A percentile compares a stretch with the other conserved stretches of the same genome.
Evolutionary conservation across 2,113 vertebrate species (phyloP).

Genomic region (Corythornis vintsioides): DNA sequence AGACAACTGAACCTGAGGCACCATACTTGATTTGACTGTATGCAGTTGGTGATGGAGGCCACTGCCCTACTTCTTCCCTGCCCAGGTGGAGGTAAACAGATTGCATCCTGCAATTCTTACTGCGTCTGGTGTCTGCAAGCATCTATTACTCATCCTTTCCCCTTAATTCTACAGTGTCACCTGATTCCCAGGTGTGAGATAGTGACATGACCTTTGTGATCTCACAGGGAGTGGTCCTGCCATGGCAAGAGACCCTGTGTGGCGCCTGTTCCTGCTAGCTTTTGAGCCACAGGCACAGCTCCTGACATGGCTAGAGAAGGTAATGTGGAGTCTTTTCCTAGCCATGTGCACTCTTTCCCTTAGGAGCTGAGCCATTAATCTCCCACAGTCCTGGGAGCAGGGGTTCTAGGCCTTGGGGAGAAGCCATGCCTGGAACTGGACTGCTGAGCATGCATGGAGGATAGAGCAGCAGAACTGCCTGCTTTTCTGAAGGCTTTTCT

Average conservation of each 20-base stretch:
- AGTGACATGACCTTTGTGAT: background rate
- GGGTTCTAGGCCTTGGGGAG: background rate
- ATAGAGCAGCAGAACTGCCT: background rate
- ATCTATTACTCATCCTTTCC: background rate
- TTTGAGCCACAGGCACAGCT: background rate
- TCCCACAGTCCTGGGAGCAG: background rate
- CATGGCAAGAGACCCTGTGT: fast-evolving
- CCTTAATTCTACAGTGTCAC: background rate
- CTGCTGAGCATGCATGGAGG: background rate
- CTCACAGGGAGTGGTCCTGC: background rate
- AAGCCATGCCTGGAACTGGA: background rate
- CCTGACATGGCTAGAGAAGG: background rate
- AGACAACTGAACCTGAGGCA: fast-evolving
- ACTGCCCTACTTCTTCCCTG: background rate
- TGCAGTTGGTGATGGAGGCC: background rate
- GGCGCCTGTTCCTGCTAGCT: background rate
- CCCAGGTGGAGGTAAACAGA: background rate
- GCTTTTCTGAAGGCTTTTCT: background rate
- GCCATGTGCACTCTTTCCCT: background rate
- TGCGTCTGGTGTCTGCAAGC: background rate
- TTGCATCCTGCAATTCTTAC: background rate
- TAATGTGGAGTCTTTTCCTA: background rate
- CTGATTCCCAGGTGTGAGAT: background rate
- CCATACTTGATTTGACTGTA: fast-evolving
- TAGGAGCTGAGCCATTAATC: background rate